phyloP scores from a whole-genome alignment of 2,113 vertebrate genomes.

The Mastomys natalensis region DNA sequence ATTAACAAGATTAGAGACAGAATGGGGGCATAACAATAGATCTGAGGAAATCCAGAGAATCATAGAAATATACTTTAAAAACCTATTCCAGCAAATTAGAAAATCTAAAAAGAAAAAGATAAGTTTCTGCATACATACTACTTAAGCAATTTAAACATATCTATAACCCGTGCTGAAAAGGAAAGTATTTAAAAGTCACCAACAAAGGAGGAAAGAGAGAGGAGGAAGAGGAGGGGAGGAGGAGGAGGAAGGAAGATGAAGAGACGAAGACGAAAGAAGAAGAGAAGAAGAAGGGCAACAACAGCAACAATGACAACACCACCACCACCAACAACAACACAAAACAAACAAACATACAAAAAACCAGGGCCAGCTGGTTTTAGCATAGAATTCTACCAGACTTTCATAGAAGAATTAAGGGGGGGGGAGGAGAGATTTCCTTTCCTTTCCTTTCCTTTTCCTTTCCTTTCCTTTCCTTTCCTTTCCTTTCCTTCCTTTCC shows the following conservation, averaged over 20 bases:
- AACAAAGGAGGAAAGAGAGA: no score
- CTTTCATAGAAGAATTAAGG: background rate
- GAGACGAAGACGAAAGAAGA: no score
- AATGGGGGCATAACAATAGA: background rate
- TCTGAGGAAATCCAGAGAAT: background rate
- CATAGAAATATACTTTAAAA: background rate
- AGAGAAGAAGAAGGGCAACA: no score
- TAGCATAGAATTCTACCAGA: background rate
- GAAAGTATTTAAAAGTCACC: background rate
- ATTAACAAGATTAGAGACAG: background rate
- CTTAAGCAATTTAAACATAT: background rate
- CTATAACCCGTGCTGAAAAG: background rate
- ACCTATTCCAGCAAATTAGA: background rate
- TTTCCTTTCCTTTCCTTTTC: no score
- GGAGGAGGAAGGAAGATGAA: no score
- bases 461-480: no score
- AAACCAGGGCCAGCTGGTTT: background rate
- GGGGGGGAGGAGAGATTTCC: no score
- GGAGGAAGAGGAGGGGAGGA: no score
- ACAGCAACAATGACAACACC: no score
- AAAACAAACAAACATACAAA: background rate
- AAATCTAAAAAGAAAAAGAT: background rate
- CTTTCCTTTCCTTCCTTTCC: fast-evolving
- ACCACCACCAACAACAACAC: background rate
- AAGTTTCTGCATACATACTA: background rate